phyloP scores from a whole-genome alignment of 2,888 invertebrate genomes.

The Campoplex capitator region DNA sequence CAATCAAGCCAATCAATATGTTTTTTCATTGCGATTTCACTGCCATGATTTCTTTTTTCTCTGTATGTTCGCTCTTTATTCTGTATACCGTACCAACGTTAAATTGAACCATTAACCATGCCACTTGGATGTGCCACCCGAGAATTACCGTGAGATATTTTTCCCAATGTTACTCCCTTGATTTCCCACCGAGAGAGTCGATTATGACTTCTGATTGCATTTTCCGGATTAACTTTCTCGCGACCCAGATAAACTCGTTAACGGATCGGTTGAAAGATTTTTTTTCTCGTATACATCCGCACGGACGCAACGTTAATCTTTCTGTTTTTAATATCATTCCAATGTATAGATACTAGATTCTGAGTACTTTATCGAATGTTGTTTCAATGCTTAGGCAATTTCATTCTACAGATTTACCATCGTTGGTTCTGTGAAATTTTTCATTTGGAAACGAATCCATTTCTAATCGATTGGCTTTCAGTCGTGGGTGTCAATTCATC shows the following conservation, averaged over 20 bases:
- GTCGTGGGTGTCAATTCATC: too few species aligned
- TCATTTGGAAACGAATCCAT: background rate
- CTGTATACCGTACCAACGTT: background rate
- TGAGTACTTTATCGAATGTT: background rate
- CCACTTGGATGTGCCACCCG: background rate
- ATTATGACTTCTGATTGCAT: conserved; percentile 64
- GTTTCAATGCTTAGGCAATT: conserved; percentile 2
- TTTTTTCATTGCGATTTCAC: conserved; percentile 16
- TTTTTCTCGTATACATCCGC: conserved; percentile 24
- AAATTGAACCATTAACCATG: conserved; percentile 48
- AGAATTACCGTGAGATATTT: conserved; percentile 39
- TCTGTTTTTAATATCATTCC: background rate
- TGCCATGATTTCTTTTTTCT: conserved; percentile 12
- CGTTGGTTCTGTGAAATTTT: too few species aligned
- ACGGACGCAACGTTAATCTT: conserved; percentile 1
- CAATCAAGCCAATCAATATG: background rate
- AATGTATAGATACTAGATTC: background rate
- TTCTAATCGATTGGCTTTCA: background rate
- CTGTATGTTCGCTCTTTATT: background rate
- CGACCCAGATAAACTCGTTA: conserved; percentile 57
- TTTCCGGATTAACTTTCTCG: conserved; percentile 52
- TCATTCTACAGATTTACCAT: background rate
- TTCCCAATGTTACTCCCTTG: conserved; percentile 17
- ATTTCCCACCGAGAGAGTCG: conserved; percentile 36
- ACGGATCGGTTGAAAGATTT: background rate